These are phyloP conservation scores for Enteromius anoplus DNA, from an alignment of 2,797 vertebrate genomes.

Conservation along the genomic window DNA sequence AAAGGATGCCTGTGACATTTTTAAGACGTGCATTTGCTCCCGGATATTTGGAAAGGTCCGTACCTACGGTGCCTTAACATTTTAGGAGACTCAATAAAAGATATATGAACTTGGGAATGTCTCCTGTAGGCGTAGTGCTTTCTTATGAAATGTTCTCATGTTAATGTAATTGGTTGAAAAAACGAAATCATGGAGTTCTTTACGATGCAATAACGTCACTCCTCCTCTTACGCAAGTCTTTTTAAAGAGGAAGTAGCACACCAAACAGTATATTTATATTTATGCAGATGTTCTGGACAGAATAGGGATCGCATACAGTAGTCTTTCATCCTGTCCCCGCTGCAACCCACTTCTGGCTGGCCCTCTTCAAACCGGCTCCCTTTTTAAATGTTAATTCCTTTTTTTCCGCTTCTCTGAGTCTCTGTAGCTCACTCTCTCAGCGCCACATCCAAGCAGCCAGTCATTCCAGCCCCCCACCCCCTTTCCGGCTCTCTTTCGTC, in stretches of 20 bases:
- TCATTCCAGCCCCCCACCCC: slow-evolving; percentile 47
- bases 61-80: neutral
- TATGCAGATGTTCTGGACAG: slow-evolving; percentile 59
- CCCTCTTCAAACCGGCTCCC: slow-evolving; percentile 56
- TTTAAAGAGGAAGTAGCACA: slow-evolving; percentile 51
- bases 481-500: slow-evolving; percentile 29
- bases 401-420: slow-evolving; percentile 58
- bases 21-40: neutral
- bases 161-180: neutral
- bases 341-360: slow-evolving; percentile 48
- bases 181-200: neutral
- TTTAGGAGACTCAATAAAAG: neutral
- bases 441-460: slow-evolving; percentile 53
- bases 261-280: slow-evolving; percentile 45
- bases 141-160: neutral
- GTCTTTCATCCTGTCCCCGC: slow-evolving; percentile 58
- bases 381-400: slow-evolving; percentile 68
- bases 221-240: slow-evolving; percentile 19
- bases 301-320: slow-evolving; percentile 56
- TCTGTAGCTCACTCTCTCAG: slow-evolving; percentile 44
- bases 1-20: neutral
- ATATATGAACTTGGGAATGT: neutral
- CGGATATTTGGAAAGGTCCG: neutral
- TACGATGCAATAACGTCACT: neutral
- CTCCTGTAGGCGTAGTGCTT: neutral